phyloP scores from a whole-genome alignment of 2,888 invertebrate species.

The Eustalomyia histrio region DNA sequence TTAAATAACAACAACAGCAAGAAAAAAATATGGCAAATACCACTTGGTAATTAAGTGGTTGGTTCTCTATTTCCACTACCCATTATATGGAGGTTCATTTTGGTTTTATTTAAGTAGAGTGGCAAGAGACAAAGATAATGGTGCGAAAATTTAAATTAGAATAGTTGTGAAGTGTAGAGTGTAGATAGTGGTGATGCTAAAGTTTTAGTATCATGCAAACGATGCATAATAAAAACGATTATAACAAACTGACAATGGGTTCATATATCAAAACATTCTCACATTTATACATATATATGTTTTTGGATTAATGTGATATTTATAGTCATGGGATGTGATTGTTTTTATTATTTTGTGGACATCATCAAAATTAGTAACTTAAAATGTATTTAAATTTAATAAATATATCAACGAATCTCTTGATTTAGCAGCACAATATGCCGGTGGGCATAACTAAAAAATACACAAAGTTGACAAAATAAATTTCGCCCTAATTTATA shows the following conservation, averaged over 20 bases:
- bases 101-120: background rate
- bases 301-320: too few species aligned
- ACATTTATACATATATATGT: too few species aligned
- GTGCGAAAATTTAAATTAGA: slow-evolving; percentile 48
- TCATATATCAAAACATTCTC: background rate
- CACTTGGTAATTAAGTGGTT: slow-evolving; percentile 44
- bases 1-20: background rate
- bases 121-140: slow-evolving; percentile 18
- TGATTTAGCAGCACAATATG: too few species aligned
- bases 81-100: slow-evolving; percentile 7
- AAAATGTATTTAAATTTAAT: too few species aligned
- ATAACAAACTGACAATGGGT: slow-evolving; percentile 38
- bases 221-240: slow-evolving; percentile 36
- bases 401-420: too few species aligned
- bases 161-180: background rate
- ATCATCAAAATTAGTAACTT: too few species aligned
- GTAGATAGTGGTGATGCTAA: background rate
- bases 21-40: background rate
- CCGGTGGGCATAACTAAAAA: too few species aligned
- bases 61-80: slow-evolving; percentile 16
- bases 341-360: too few species aligned
- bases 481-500: too few species aligned
- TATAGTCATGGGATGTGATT: too few species aligned
- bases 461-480: too few species aligned
- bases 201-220: slow-evolving; percentile 16